Evolutionary conservation across 2,797 vertebrate species (phyloP), one percentile per base, ranked within the genome.

Genomic region (Coluber constrictor): DNA sequence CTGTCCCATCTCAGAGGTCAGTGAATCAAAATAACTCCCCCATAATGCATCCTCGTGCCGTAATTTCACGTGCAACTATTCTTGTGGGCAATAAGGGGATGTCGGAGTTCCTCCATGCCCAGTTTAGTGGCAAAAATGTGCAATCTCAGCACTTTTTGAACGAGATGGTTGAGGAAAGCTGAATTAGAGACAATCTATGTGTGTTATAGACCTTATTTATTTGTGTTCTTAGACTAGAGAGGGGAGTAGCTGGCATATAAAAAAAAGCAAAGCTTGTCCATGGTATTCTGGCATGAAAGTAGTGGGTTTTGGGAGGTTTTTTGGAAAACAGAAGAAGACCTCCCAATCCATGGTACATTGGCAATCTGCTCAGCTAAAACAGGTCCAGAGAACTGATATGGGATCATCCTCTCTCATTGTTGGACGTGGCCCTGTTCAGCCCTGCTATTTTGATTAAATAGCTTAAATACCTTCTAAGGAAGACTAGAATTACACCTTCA

Each of bases 1-100:
- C 90, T 56, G 70, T 91, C 70, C 59, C 59, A 5, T 89, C 70
- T 55, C 70, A 86, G 93, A 91, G 90, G 90, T 91, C 93, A 91
- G 12, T 47, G 90, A 89, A 89, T 91, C 90, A 93, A 93, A 93
- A 91, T 89, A 93, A 56, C 90, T 63, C n/a, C 56, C 86, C 74
- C 29, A 32, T 47, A 16, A 8, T 27, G 59, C 93, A 57, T 37
- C 90, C 90, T 86, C 27, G 23, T 93, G 93, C 47, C 12, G 20
- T 18, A 25, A 51, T 32, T 86, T 61, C 90, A 91, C 51, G 23
- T 93, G 87, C 83, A 66, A 23, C 9, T 83, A 83, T 83, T 29
- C 74, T 88, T 57, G n/a, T 11, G 47, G 25, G 86, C 32, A 66
- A 89, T 51, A 87, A 70, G 20, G 13, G 60, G 43, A 37, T 18